phyloP scores from a whole-genome alignment of 2,113 vertebrate species.

The Syngnathus scovelli region DNA sequence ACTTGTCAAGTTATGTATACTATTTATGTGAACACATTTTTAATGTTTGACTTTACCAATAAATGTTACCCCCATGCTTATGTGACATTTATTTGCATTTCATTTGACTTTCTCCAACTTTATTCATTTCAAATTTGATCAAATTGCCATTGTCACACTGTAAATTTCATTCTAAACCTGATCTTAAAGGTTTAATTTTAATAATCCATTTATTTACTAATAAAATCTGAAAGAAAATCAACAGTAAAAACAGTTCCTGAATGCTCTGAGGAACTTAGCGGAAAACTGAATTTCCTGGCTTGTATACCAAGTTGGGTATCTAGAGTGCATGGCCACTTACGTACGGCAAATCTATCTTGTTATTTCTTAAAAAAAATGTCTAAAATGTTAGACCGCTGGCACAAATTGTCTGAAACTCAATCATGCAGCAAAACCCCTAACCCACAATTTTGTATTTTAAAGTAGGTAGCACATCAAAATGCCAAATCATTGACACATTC shows the following conservation, averaged over 20 bases:
- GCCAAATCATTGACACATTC: no score
- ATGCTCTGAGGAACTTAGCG: background rate
- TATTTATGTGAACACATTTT: constrained; percentile 7
- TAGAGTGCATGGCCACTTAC: background rate
- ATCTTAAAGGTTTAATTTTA: background rate
- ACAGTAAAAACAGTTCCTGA: background rate
- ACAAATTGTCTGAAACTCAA: no score
- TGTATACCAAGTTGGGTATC: background rate
- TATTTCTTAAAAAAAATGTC: background rate
- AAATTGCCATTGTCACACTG: background rate
- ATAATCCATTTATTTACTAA: background rate
- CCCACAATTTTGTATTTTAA: no score
- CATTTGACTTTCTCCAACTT: background rate
- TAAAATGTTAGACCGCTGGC: background rate
- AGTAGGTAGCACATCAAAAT: no score
- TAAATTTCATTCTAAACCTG: background rate
- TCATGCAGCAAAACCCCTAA: no score
- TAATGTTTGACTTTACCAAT: constrained; percentile 26
- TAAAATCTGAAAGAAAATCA: background rate
- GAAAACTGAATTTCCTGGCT: background rate
- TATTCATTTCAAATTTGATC: background rate
- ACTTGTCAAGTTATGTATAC: constrained; percentile 3
- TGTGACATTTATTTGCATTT: constrained; percentile 20
- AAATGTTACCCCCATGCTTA: constrained; percentile 27
- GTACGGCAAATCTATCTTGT: no score